These are phyloP conservation scores for Etheostoma perlongum DNA, from an alignment of 2,797 vertebrate genomes.

Conservation along the genomic window DNA sequence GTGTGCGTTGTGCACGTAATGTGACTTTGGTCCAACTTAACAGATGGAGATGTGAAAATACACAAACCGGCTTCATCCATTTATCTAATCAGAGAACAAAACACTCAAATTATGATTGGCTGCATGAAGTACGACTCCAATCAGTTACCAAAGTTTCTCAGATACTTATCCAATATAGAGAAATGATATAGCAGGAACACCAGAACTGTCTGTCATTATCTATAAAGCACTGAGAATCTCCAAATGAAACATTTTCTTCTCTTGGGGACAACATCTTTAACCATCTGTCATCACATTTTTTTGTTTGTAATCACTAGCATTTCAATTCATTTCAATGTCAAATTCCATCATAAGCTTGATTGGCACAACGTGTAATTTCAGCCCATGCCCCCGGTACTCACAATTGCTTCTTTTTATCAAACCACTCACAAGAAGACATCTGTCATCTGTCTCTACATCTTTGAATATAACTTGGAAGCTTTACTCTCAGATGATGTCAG, in stretches of 20 bases:
- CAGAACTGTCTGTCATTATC: conserved; percentile 46
- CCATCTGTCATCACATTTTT: conserved; percentile 44
- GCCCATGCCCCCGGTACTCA: conserved; percentile 44
- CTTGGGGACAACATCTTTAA: conserved; percentile 39
- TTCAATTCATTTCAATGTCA: conserved; percentile 49
- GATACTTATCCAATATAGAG: conserved; percentile 42
- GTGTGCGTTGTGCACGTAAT: conserved; percentile 4
- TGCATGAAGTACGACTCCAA: conserved; percentile 39
- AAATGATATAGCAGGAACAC: conserved; percentile 40
- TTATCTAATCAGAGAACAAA: conserved; percentile 50
- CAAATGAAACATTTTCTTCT: conserved; percentile 19
- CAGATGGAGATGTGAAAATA: conserved; percentile 66
- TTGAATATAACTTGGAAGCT: conserved; percentile 69
- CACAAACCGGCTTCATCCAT: conserved; percentile 60
- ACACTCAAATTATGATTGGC: conserved; percentile 34
- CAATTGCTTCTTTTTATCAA: conserved; percentile 55
- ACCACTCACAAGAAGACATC: conserved; percentile 48
- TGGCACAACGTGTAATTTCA: conserved; percentile 64
- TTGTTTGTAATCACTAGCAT: conserved; percentile 52
- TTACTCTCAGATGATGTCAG: conserved; percentile 63
- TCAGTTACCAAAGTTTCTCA: conserved; percentile 39
- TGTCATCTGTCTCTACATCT: conserved; percentile 65
- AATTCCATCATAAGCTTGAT: conserved; percentile 58
- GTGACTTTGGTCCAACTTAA: conserved; percentile 55
- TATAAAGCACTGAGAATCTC: conserved; percentile 44